Conservation (phyloP, 1,140 invertebrate genomes). For the Parapsyche elsis region DNA sequence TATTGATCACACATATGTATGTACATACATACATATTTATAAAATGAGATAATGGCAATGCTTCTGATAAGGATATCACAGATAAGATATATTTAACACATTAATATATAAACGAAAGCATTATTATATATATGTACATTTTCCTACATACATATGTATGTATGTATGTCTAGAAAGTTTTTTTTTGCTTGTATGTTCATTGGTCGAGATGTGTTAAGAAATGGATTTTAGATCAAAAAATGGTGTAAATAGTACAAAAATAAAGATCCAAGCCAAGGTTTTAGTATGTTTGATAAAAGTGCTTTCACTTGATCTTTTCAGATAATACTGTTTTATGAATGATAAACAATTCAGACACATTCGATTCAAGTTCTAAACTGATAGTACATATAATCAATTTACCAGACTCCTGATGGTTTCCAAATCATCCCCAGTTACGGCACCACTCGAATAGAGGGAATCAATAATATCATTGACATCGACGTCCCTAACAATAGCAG, state of each 20-base stretch:
- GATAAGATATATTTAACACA: constrained; percentile 6
- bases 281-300: too few relatives aligned
- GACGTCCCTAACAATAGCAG: constrained; percentile 61
- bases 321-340: too few relatives aligned
- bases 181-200: too few relatives aligned
- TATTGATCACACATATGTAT: neutral
- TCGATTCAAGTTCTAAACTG: neutral
- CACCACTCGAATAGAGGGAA: constrained; percentile 60
- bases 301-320: too few relatives aligned
- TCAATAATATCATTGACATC: constrained; percentile 62
- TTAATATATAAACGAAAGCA: constrained; percentile 3
- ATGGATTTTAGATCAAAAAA: too few relatives aligned
- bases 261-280: too few relatives aligned
- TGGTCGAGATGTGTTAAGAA: too few relatives aligned
- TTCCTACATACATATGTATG: neutral
- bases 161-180: too few relatives aligned
- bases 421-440: constrained; percentile 59
- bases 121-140: too few relatives aligned
- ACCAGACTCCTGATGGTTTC: constrained; percentile 60
- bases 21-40: neutral
- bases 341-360: too few relatives aligned
- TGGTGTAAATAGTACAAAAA: too few relatives aligned
- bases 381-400: too few relatives aligned
- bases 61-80: neutral
- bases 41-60: neutral